Base-by-base conservation (phyloP, 1,140 invertebrate species). In the Trinorchestia longiramus region DNA sequence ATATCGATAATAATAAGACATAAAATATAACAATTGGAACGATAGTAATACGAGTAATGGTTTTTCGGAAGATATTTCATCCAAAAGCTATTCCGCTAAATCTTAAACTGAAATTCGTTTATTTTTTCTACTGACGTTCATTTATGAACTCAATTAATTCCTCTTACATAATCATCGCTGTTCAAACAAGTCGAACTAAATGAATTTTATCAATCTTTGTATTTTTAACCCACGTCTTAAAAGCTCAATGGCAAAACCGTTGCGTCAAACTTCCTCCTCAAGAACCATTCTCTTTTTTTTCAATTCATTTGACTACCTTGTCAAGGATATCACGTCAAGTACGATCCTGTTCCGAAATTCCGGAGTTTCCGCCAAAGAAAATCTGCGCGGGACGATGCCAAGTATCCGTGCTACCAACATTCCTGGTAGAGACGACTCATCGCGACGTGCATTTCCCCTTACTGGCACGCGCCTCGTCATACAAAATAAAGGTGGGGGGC, bases 361-460 rank as follows among this genome's bases (percentile, higher is more conserved):
- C 62, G 3, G 62, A 77, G 62, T 36, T 77, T 77, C 62, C 62
- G 62, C 62, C 28, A 3, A 77, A 77, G 62, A 77, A 77, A 77
- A 77, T 77, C 62, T 1, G 62, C 62, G 36, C 15, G 36, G 36
- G 62, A 28, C 62, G 15, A 77, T 77, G 62, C 62, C 62, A 77
- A 77, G 62, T 77, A 15, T 15, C 62, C 15, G 28, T 36, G 62
- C 62, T 77, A 36, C 62, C 62, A 77, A 91, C 88, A 91, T 91
- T 91, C 88, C 88, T 91, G 88, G 88, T 91, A 91, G 88, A 0
- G 43, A 44, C 88, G 88, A 91, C 88, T 91, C 88, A 91, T 91
- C 43, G 88, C 41, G 88, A 42, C 88, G 88, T 91, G 88, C 88
- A 91, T 91, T 91, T 91, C 88, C 88, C 88, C 88, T 91, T 91